Percentiles rank a stretch among this genome's conserved stretches.
phyloP scores from a whole-genome alignment of 2,888 invertebrate genomes.

The Hylaea fasciaria region DNA sequence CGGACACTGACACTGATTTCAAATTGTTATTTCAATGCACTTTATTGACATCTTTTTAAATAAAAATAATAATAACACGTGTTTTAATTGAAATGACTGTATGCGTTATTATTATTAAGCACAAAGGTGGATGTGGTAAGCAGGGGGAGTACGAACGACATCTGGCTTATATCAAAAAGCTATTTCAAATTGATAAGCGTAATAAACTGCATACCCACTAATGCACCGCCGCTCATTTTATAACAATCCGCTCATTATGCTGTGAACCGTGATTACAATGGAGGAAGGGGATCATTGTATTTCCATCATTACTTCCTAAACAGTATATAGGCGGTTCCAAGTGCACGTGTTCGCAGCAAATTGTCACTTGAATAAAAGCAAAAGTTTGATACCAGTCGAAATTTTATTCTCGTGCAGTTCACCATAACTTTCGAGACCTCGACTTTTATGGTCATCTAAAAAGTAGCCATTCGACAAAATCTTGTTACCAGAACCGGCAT shows the following conservation, averaged over 20 bases:
- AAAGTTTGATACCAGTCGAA: constrained; percentile 50
- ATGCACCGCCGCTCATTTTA: constrained; percentile 76
- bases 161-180: constrained; percentile 76
- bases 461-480: constrained; percentile 55
- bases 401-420: constrained; percentile 40
- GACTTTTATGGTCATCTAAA: constrained; percentile 63
- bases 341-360: constrained; percentile 69
- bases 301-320: constrained; percentile 51
- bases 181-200: constrained; percentile 77
- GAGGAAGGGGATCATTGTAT: constrained; percentile 58
- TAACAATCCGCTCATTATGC: constrained; percentile 73
- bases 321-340: constrained; percentile 46
- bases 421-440: constrained; percentile 51
- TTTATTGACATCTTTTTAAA: constrained; percentile 22
- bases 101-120: constrained; percentile 23
- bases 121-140: constrained; percentile 18
- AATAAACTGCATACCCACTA: constrained; percentile 72
- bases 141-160: constrained; percentile 62
- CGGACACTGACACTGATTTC: constrained; percentile 55
- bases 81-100: constrained; percentile 14
- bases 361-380: constrained; percentile 55
- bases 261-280: constrained; percentile 68
- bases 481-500: constrained; percentile 53
- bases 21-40: constrained; percentile 45
- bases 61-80: constrained; percentile 14